Evolutionary conservation across 1,140 invertebrate species (phyloP), one percentile per base, ranked within the genome.

Genomic region (Macrobrachium nipponense): DNA sequence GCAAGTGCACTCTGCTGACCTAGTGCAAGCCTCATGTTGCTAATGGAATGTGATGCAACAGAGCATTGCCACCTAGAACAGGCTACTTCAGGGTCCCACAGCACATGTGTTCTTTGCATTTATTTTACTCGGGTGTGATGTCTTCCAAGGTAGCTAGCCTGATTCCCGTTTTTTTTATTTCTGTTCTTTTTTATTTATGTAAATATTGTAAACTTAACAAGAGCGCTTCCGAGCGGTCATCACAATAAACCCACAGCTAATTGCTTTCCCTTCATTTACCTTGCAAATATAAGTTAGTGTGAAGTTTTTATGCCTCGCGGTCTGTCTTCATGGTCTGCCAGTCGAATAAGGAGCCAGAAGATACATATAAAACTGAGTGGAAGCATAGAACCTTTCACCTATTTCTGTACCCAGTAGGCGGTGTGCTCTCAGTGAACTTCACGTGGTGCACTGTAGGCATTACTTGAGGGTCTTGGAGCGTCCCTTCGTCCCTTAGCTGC

Each of bases 181-280:
- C 0, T 8, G 3, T 51, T 12, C 8, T 51, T 51, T 51, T 51
- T 51, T 51, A 51, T 51, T 51, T 51, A 51, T 79, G 76, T 86
- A 86, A 72, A 79, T 86, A 86, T 27, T 79, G 77, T 86, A 79
- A 66, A 79, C 77, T 86, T 68, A 73, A 73, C 43, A 60, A 61
- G 58, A 80, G 51, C 78, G 78, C 61, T 62, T 61, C 36, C 36
- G 20, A 43, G 59, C 78, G 61, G 20, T 60, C 62, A 51, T 17
- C 17, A 80, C 23, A 62, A 80, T 61, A 59, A 59, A 59, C 58
- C 44, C 51, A 80, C 59, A 11, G 61, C 60, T 58, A 80, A 80
- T 10, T n/a, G 61, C 27, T 36, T 15, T 27, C 20, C 23, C n/a
- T 66, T 14, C 5, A n/a, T 23, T 59, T 77, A 15, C 17, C 44